Evolutionary conservation across 2,888 invertebrate genomes (phyloP).

Genomic region (Phortica magna): DNA sequence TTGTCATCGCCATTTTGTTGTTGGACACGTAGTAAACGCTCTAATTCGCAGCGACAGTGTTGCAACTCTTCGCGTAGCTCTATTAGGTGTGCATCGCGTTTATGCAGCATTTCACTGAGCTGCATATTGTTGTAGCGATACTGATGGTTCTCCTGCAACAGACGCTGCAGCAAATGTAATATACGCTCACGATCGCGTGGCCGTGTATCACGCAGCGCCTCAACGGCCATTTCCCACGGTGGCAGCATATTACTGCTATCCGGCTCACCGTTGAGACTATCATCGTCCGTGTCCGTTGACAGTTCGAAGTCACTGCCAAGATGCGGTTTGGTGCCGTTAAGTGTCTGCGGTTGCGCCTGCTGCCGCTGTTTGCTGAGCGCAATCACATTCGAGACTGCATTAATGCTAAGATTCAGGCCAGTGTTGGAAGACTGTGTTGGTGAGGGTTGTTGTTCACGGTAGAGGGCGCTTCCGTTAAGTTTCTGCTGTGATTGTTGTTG

Average conservation of each 20-base stretch:
- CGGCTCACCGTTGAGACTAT: constrained; percentile 79
- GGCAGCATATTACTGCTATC: constrained; percentile 77
- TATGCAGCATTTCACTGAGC: constrained; percentile 72
- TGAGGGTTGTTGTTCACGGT: constrained; percentile 58
- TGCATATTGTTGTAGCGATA: constrained; percentile 74
- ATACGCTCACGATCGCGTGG: constrained; percentile 76
- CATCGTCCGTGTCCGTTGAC: constrained; percentile 87
- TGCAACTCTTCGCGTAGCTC: constrained; percentile 76
- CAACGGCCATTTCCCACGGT: constrained; percentile 76
- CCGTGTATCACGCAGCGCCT: constrained; percentile 75
- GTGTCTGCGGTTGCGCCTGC: constrained; percentile 48
- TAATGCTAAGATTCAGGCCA: constrained; percentile 65
- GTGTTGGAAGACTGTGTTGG: constrained; percentile 72
- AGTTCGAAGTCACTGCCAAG: constrained; percentile 82
- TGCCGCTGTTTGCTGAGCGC: constrained; percentile 69
- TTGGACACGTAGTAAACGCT: constrained; percentile 51
- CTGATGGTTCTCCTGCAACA: constrained; percentile 76
- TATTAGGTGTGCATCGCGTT: constrained; percentile 74
- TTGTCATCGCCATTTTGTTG: constrained; percentile 42
- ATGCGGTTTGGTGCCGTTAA: constrained; percentile 57
- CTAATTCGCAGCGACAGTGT: constrained; percentile 70
- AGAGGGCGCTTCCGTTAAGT: constrained; percentile 41
- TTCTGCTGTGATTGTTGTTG: constrained; percentile 49
- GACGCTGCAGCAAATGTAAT: constrained; percentile 72
- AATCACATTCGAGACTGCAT: constrained; percentile 74